Evolutionary conservation across 2,888 invertebrate species (phyloP), one percentile per base, ranked within the genome.

Genomic region (Hylaea fasciaria): DNA sequence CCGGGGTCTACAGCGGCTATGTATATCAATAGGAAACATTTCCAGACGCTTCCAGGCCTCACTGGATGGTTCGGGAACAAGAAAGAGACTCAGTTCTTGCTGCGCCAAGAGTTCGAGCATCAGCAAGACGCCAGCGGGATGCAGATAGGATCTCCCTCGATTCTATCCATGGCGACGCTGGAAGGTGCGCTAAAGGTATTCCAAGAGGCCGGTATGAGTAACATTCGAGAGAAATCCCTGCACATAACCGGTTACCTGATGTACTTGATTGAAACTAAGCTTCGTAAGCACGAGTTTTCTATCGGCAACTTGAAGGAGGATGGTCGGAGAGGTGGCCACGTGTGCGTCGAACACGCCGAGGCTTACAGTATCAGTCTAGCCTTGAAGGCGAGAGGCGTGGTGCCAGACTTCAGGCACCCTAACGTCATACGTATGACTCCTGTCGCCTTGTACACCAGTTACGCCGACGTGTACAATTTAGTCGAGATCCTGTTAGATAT

Each of bases 61-160:
- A 69, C 84, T 3, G 90, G 91, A 0, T 90, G 91, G 90, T 86
- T 68, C 44, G 90, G 89, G 0, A 89, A 88, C 49, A 89, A 79
- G 49, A 72, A 61, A 0, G 80, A 85, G 32, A 85, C 85, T 0
- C 89, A 87, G 58, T 90, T 91, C 54, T 51, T 79, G 14, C 57
- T 90, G 11, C 68, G 65, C 0, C 91, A 89, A 67, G 75, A 86
- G 22, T 91, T 89, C 37, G 89, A 90, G 1, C 90, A 88, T 16
- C 80, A 87, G 39, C 71, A 82, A 64, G 77, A 85, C 41, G 89
- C 86, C 0, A 82, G 76, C 14, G 91, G 91, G 1, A 87, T 85
- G 87, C 90, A 87, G 60, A 82, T 89, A 1, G 87, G 89, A 7
- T 75, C 86, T 0, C 90, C 91, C 0, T 71, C 74, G 10, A 49